Evolutionary conservation across 2,113 vertebrate genomes (phyloP).

Genomic region (Coryphaenoides rupestris): DNA sequence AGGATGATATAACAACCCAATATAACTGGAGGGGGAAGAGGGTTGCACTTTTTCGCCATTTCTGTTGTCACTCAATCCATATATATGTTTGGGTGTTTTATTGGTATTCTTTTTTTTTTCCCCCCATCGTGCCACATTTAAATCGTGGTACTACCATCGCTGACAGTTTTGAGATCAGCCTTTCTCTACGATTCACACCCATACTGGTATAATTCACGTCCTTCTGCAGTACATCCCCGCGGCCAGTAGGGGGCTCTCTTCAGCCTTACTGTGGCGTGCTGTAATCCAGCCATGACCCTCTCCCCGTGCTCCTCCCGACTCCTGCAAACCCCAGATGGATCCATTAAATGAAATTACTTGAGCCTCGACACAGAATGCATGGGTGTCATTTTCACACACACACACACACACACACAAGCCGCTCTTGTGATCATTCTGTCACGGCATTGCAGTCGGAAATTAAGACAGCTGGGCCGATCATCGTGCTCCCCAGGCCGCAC

Average conservation of each 20-base stretch:
- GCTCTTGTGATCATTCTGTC: slow-evolving; percentile 48
- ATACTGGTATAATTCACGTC: too few species aligned
- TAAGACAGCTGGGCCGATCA: slow-evolving; percentile 39
- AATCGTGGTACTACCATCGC: too few species aligned
- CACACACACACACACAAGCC: slow-evolving; percentile 1
- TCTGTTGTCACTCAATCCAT: too few species aligned
- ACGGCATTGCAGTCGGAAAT: slow-evolving; percentile 41
- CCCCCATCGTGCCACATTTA: too few species aligned
- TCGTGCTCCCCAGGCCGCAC: slow-evolving; percentile 12
- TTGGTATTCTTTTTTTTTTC: too few species aligned
- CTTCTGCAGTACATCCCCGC: slow-evolving; percentile 1
- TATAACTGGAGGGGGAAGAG: too few species aligned
- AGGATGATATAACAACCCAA: too few species aligned
- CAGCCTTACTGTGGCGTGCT: slow-evolving; percentile 1
- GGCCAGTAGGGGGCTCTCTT: slow-evolving; percentile 55
- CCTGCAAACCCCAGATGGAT: neutral
- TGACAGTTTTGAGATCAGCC: too few species aligned
- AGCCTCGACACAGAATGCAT: slow-evolving; percentile 48
- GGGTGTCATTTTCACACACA: slow-evolving; percentile 37
- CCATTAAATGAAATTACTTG: slow-evolving; percentile 18
- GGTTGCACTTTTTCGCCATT: too few species aligned
- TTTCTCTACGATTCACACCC: too few species aligned
- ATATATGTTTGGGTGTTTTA: too few species aligned
- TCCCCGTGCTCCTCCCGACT: neutral
- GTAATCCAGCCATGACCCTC: too few species aligned